Evolutionary conservation across 2,113 vertebrate genomes (phyloP).

Genomic region (Paralichthys olivaceus): DNA sequence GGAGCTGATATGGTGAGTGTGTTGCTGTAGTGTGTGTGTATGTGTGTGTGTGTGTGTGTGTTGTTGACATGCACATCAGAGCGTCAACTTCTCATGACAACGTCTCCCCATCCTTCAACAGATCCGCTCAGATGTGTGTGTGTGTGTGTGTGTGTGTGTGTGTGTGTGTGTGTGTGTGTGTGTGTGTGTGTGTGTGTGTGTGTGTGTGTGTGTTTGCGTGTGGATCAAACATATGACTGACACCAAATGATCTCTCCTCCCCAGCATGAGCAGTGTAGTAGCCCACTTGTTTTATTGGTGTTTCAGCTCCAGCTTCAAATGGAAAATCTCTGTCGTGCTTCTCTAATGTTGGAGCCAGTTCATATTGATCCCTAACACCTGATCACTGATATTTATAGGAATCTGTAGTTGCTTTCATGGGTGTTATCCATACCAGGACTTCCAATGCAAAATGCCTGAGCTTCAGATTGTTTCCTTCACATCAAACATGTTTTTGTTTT

Average conservation of each 20-base stretch:
- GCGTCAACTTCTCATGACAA: constrained; percentile 52
- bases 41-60: neutral
- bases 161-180: neutral
- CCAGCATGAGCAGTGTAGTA: neutral
- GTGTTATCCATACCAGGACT: neutral
- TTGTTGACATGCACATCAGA: constrained; percentile 21
- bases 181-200: no score
- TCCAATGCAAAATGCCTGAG: neutral
- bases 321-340: constrained; percentile 4
- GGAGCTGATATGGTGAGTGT: constrained; percentile 75
- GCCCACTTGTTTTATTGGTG: constrained; percentile 37
- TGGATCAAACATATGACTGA: neutral
- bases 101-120: neutral
- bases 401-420: neutral
- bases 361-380: constrained; percentile 1
- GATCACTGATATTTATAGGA: constrained; percentile 9
- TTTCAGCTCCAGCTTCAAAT: constrained; percentile 30
- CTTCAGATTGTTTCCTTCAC: neutral
- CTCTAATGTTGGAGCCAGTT: constrained; percentile 7
- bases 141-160: neutral
- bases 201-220: no score
- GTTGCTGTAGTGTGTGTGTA: neutral
- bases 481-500: neutral
- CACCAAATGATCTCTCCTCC: neutral
- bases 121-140: neutral